Conservation (phyloP, 2,797 vertebrate species). For the Chloroceryle amazona region DNA sequence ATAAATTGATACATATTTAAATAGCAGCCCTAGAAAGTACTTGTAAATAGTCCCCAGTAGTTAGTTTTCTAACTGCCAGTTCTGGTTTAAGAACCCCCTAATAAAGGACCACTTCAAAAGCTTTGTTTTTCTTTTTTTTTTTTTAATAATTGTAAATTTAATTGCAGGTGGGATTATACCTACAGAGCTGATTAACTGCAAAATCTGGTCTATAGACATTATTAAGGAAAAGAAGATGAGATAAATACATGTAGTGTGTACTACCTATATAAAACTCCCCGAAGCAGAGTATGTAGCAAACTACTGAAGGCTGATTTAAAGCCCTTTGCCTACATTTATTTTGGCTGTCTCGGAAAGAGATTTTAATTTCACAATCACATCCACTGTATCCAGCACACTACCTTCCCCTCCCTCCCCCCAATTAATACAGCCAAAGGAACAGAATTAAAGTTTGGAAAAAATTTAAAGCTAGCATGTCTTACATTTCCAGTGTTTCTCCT, state of each 20-base stretch:
- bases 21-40: neutral
- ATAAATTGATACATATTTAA: neutral
- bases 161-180: neutral
- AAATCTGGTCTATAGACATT: neutral
- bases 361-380: neutral
- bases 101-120: neutral
- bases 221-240: neutral
- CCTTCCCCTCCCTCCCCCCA: too few relatives aligned
- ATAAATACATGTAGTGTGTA: neutral
- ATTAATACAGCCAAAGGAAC: neutral
- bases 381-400: neutral
- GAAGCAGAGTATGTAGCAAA: neutral
- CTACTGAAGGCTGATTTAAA: conserved; percentile 13
- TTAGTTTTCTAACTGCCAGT: neutral
- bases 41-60: neutral
- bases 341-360: conserved; percentile 10
- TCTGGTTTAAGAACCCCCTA: neutral
- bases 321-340: neutral
- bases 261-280: neutral
- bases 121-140: neutral
- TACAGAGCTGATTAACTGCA: neutral
- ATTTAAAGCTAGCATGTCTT: neutral
- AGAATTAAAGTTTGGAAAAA: conserved; percentile 20
- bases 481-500: conserved; percentile 43
- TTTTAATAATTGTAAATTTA: neutral